Base-by-base conservation (phyloP, 2,888 invertebrate species). In the Drosophila parthenogenetica region DNA sequence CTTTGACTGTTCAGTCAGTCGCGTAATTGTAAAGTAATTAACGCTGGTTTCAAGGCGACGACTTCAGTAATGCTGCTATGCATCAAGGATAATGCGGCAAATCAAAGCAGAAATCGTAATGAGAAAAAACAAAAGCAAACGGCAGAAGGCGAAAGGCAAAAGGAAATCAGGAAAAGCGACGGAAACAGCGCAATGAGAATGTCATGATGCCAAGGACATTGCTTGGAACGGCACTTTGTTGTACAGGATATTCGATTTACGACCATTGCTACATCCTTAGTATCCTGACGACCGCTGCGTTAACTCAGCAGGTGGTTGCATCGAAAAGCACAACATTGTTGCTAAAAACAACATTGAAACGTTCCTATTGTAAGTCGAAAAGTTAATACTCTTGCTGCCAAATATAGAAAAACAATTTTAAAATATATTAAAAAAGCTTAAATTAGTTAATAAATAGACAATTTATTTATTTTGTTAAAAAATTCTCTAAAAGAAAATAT, bases 1-100 rank as follows among this genome's bases (percentile, higher is more conserved):
- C 77, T 60, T 77, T 19, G 43, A 22, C 25, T 55, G 50, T 22
- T 39, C 51, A 72, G 62, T 57, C 59, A 46, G 59, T 35, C 68
- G 48, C 40, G 45, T 75, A 77, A 77, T 77, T 77, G 63, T 50
- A 64, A 68, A 68, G 63, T 69, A 75, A 75, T 77, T 75, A 77
- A 68, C 54, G 63, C 48, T 60, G 25, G 19, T 55, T 59, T 46
- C 77, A 59, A 54, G 57, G 71, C 75, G 48, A 39, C 19, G 45
- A 7, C 32, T 39, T n/a, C 51, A 46, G 46, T 37, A n/a, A 25
- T n/a, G 45, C 35, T 35, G n/a, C 67, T 46, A 49, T 66, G 22
- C 66, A 50, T 50, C 61, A 78, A 79, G 82, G 86, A 79, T 76
- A 71, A 67, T 55, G 60, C 69, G 54, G 65, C 43, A 71, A 66